Evolutionary conservation across 2,113 vertebrate genomes (phyloP), one percentile per base, ranked within the genome.

Genomic region (Emberiza fucata): DNA sequence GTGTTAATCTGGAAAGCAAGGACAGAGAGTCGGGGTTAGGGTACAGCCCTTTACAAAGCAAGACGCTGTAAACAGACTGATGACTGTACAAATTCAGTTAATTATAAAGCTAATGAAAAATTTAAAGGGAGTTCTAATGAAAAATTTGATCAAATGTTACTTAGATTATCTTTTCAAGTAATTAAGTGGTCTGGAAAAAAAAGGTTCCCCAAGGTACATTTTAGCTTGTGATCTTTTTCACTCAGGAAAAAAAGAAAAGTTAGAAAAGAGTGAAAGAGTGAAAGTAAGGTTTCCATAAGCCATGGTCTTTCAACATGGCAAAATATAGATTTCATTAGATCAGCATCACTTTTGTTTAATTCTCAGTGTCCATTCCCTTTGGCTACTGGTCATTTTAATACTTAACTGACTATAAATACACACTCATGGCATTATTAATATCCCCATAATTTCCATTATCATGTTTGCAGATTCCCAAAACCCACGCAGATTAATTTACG

Each of bases 91-190:
- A 96, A 97, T 94, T 97, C 95, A 86, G 96, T 97, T 98, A 97
- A 98, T 98, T 98, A 97, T 94, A 81, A 96, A 97, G 95, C 75
- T 94, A 95, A 95, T 96, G 86, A 97, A 98, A 97, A 98, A 97
- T 97, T 97, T 97, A 97, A 97, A 94, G 96, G 92, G 72, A 86
- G 79, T 94, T 95, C 89, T 93, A 95, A 85, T 96, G 97, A 97
- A 98, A 98, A 97, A 97, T 97, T 96, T 97, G 97, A 98, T 98
- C 97, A 97, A 98, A 97, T 97, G 96, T 95, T 95, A 96, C 91
- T 95, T 95, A 91, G 75, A 95, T 97, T 98, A 95, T 96, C 86
- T 95, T 97, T 97, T 97, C 92, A 94, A 97, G 94, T 97, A 96
- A 96, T 97, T 97, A 97, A 97, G 90, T 96, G 89, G 92, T 95